Evolutionary conservation across 2,113 vertebrate genomes (phyloP).

Genomic region (Myocastor coypus): DNA sequence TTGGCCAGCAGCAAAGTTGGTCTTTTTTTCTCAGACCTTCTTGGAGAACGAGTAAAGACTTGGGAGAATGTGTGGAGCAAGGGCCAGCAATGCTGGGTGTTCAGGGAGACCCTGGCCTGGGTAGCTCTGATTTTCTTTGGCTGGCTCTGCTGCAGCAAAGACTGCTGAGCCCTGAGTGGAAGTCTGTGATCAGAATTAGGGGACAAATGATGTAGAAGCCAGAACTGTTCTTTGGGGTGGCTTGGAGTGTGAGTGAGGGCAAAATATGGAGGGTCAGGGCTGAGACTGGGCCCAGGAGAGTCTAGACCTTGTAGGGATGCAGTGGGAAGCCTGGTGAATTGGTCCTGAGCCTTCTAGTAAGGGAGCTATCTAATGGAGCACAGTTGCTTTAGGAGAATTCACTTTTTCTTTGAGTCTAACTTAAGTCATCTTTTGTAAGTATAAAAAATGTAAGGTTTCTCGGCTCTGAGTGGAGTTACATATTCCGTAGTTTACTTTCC

Average conservation of each 20-base stretch:
- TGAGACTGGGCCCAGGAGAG: background rate
- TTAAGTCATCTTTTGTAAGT: background rate
- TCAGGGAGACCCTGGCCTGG: background rate
- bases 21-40: background rate
- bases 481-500: background rate
- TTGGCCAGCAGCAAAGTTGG: background rate
- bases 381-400: background rate
- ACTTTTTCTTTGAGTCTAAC: slow-evolving; percentile 36
- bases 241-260: background rate
- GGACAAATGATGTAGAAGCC: background rate
- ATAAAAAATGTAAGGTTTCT: slow-evolving; percentile 39
- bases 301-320: background rate
- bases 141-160: background rate
- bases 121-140: background rate
- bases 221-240: background rate
- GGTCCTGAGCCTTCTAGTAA: background rate
- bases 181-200: background rate
- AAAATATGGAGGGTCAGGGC: background rate
- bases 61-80: background rate
- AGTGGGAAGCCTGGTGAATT: background rate
- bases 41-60: background rate
- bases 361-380: background rate
- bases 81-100: background rate
- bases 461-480: background rate
- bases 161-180: no score